These are phyloP conservation scores for Dipodomys ordii DNA, from an alignment of 2,113 vertebrate genomes.

Conservation along the genomic window DNA sequence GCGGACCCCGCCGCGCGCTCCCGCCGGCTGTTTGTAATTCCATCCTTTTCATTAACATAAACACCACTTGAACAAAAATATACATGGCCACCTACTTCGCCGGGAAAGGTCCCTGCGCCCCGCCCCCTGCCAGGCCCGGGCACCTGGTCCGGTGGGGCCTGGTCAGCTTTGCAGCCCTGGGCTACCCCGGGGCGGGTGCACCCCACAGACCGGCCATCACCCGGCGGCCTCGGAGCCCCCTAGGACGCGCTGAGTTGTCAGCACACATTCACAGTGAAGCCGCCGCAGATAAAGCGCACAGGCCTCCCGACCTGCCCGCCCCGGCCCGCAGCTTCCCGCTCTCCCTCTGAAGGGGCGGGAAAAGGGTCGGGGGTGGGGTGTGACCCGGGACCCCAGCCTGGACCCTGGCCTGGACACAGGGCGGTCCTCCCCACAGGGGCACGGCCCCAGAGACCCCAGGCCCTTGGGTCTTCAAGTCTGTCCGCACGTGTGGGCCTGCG, in stretches of 20 bases:
- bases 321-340: neutral
- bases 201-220: neutral
- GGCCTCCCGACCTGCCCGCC: constrained; percentile 17
- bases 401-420: too few relatives aligned
- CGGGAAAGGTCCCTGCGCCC: constrained; percentile 59
- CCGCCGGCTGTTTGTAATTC: constrained; percentile 94
- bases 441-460: too few relatives aligned
- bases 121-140: neutral
- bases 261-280: constrained; percentile 50
- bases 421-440: too few relatives aligned
- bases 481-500: too few relatives aligned
- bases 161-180: neutral
- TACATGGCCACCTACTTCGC: constrained; percentile 96
- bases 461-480: too few relatives aligned
- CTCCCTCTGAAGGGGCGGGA: too few relatives aligned
- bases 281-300: constrained; percentile 57
- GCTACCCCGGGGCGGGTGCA: neutral
- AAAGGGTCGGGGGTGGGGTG: too few relatives aligned
- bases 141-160: neutral
- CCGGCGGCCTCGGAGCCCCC: neutral
- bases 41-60: constrained; percentile 95
- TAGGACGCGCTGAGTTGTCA: constrained; percentile 41
- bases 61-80: constrained; percentile 97
- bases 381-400: too few relatives aligned
- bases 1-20: constrained; percentile 85